Evolutionary conservation across 2,888 invertebrate genomes (phyloP).

Genomic region (Lepidocyrtinus sp.): DNA sequence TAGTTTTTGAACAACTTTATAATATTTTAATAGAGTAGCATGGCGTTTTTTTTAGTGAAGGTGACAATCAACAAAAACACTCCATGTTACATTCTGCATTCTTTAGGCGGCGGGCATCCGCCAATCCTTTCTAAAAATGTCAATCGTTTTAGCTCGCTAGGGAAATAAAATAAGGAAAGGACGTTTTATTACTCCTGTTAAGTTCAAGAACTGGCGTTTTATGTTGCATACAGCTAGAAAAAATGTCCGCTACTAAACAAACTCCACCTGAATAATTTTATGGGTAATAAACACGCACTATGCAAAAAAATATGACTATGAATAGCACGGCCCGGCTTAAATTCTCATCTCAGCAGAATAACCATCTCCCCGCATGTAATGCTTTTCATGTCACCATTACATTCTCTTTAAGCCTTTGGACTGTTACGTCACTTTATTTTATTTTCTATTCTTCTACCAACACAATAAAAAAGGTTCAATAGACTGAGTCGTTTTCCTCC

Average conservation of each 20-base stretch:
- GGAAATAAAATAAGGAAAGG: too few species aligned
- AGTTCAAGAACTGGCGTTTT: too few species aligned
- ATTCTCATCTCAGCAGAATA: background rate
- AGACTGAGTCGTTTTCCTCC: background rate
- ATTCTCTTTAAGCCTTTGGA: background rate
- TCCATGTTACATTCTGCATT: too few species aligned
- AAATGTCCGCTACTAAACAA: too few species aligned
- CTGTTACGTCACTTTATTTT: background rate
- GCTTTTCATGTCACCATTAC: background rate
- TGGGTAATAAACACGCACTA: conserved; percentile 36
- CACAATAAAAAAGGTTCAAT: conserved; percentile 4
- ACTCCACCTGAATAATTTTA: conserved; percentile 34
- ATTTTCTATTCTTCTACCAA: background rate
- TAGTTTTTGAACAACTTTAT: too few species aligned
- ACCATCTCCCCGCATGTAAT: background rate
- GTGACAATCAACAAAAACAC: too few species aligned
- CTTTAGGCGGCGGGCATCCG: too few species aligned
- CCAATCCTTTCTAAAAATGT: conserved; percentile 1
- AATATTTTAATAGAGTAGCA: too few species aligned
- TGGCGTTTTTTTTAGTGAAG: too few species aligned
- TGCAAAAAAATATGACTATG: conserved; percentile 15
- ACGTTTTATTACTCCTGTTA: too few species aligned
- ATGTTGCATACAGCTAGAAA: too few species aligned
- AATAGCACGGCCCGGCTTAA: background rate
- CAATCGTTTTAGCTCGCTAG: too few species aligned